A percentile compares a stretch with the other conserved stretches of the same genome.
phyloP scores from a whole-genome alignment of 2,888 invertebrate genomes.

The Drosophila anomelani region DNA sequence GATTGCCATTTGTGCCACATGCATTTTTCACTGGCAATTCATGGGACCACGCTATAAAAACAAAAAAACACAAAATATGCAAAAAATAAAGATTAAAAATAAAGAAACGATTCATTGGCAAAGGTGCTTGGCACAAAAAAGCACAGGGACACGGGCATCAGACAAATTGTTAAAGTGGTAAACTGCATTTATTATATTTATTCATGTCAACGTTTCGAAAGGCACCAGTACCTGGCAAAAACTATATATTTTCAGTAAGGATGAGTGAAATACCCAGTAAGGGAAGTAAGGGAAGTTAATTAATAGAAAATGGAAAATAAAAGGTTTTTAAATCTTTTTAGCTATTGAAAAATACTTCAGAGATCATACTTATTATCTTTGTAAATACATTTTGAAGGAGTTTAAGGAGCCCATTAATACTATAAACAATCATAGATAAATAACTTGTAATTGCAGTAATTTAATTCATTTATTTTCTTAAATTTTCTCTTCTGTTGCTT shows the following conservation, averaged over 20 bases:
- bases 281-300: neutral
- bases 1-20: slow-evolving; percentile 62
- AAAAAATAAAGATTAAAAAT: slow-evolving; percentile 9
- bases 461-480: neutral
- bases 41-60: neutral
- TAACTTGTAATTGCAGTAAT: no score
- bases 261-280: neutral
- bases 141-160: slow-evolving; percentile 25
- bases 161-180: slow-evolving; percentile 59
- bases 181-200: slow-evolving; percentile 59
- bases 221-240: slow-evolving; percentile 22
- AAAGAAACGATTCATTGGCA: slow-evolving; percentile 19
- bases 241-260: neutral
- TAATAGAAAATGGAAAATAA: no score
- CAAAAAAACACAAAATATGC: neutral
- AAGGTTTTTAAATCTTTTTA: no score
- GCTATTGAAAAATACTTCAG: no score
- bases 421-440: no score
- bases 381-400: no score
- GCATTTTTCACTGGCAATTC: slow-evolving; percentile 50
- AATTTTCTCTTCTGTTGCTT: no score
- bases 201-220: slow-evolving; percentile 49
- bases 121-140: slow-evolving; percentile 27
- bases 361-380: no score
- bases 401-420: no score